A percentile compares a stretch with the other conserved stretches of the same genome.
Evolutionary conservation across 2,888 invertebrate species (phyloP).

Genomic region (Oligia latruncula): DNA sequence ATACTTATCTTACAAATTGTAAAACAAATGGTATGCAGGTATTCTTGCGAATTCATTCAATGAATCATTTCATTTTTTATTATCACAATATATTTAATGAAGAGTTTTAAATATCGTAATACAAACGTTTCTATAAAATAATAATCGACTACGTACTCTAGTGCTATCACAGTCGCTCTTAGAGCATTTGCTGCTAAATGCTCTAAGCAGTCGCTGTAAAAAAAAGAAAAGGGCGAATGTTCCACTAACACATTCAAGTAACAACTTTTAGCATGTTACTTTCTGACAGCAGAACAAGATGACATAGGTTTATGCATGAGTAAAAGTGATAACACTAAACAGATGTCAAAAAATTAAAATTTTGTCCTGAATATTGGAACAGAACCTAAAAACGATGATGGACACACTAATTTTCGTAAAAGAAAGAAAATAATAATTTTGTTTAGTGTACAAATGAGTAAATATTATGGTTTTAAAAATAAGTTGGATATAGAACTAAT

Average conservation of each 20-base stretch:
- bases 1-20: no score
- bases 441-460: constrained; percentile 53
- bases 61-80: no score
- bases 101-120: no score
- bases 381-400: constrained; percentile 62
- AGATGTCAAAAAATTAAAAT: constrained; percentile 33
- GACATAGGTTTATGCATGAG: constrained; percentile 15
- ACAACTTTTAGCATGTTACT: constrained; percentile 28
- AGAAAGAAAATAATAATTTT: constrained; percentile 65
- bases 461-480: constrained; percentile 65
- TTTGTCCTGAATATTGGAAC: constrained; percentile 46
- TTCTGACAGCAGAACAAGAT: constrained; percentile 56
- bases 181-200: no score
- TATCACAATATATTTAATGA: no score
- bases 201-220: neutral
- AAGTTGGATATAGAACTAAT: constrained; percentile 45
- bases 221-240: neutral
- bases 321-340: constrained; percentile 37
- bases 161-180: neutral
- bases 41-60: no score
- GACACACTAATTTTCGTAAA: constrained; percentile 65
- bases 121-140: neutral
- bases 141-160: constrained; percentile 23
- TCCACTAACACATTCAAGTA: neutral
- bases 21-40: no score